Conservation (phyloP, 2,797 vertebrate genomes). For the Chrosomus eos region DNA sequence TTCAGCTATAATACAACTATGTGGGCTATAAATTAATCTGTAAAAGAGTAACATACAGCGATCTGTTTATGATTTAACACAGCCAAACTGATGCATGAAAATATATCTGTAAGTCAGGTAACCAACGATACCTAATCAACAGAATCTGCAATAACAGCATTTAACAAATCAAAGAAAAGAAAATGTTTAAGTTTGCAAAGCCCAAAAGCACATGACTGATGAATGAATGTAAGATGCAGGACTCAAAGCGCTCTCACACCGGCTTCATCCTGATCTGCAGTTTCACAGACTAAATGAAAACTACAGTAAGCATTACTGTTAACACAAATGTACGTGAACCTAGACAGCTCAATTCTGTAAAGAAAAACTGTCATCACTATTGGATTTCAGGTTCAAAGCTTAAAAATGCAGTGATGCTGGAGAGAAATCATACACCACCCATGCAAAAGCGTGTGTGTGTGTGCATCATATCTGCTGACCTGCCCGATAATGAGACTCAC, state of each 20-base stretch:
- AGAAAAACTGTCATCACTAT: not conserved
- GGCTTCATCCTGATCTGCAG: not conserved
- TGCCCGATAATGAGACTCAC: not conserved
- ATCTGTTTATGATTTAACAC: not conserved
- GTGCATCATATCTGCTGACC: conserved; percentile 19
- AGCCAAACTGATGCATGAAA: not conserved
- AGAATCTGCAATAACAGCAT: not conserved
- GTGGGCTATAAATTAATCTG: not conserved
- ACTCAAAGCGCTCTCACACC: not conserved
- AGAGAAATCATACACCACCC: conserved; percentile 9
- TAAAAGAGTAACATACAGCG: not conserved
- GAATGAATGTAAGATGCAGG: not conserved
- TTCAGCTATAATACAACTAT: not conserved
- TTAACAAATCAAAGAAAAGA: conserved; percentile 4
- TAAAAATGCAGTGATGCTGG: not conserved
- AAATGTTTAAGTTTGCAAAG: not conserved
- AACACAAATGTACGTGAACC: not conserved
- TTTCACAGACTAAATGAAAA: conserved; percentile 14
- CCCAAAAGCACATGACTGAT: conserved; percentile 3
- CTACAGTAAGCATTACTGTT: not conserved
- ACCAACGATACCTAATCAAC: not conserved
- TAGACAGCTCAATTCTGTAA: not conserved
- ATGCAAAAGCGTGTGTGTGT: not conserved
- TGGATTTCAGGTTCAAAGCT: conserved; percentile 22
- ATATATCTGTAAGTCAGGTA: not conserved